Base-by-base conservation (phyloP, 2,888 invertebrate genomes). In the Caenorhabditis auriculariae region DNA sequence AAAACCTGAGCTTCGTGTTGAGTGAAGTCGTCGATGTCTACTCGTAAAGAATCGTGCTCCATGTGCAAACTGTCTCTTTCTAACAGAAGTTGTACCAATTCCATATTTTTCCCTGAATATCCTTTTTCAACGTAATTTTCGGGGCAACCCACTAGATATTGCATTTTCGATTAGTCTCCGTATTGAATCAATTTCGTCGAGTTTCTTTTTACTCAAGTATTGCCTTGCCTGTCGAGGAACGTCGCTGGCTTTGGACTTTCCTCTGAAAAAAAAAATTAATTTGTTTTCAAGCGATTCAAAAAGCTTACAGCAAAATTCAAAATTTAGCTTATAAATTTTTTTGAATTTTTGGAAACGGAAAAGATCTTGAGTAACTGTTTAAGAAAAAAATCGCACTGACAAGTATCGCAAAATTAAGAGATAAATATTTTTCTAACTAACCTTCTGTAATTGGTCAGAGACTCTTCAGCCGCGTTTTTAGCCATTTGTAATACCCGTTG, bases 21-120 rank as follows among this genome's bases (percentile, higher is more conserved):
- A 41, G 92, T 92, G 74, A 93, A 87, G 85, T 95, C 94, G 84
- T 95, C 94, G 77, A 95, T 92, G 82, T 95, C 94, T 35, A 94
- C 93, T 70, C 94, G 87, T 90, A 93, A 93, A 38, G 94, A 93
- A 84, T 96, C 95, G 84, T 95, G 93, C 69, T 91, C 91, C 93
- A 95, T 94, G 84, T 94, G 93, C 46, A 94, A 86, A 83, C 94
- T 93, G 84, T 96, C 95, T 69, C 94, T 87, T 78, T 91, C 90
- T 87, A 94, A 88, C 76, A 95, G 85, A 82, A 91, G 87, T 82
- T 89, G 88, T 54, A 95, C 93, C 73, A 95, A 85, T 55, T 89
- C 88, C 82, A 92, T 91, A 84, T 95, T 96, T 70, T 94, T 85
- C 46, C 87, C 88, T 85, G 74, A 49, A 82, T 21, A 43, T 7